Base-by-base conservation (phyloP, 2,888 invertebrate species). In the Ditylenchus weischeri region DNA sequence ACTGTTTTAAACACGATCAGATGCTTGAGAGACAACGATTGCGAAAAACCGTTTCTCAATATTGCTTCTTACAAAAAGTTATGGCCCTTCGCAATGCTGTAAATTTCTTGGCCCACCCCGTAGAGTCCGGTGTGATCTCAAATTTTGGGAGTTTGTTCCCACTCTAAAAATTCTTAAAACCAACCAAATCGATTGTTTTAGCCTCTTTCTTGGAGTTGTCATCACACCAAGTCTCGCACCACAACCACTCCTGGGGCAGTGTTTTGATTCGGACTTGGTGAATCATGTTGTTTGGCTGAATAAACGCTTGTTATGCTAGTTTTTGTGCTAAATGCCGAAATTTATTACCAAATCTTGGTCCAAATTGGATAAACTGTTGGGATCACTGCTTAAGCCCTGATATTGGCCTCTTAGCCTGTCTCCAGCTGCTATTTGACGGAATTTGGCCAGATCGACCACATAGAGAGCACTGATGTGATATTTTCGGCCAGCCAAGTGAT, bases 141-240 rank as follows among this genome's bases (percentile, higher is more conserved):
- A 50, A 50, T 50, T 69, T 29, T 29, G 29, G 2, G 29, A 29
- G 29, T 29, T 29, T 29, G 3, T 29, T 5, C 29, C 3, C 35
- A 29, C 21, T 43, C 8, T 13, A 43, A 43, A 43, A 43, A 43
- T 15, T 43, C 43, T 13, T 8, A 23, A 67, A 57, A 84, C 88
- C 87, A 84, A 92, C 92, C 88, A 94, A 88, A 87, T 94, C 94
- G 78, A 98, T 98, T 63, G 96, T 96, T 86, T 98, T 98, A 0
- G 98, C 98, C 70, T 88, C 88, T 76, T 88, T 86, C 84, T 96
- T 93, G 0, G 92, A 90, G 29, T 85, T 88, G 75, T 93, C 90
- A 80, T 91, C 91, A 84, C 98, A 98, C 98, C 98, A 98, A 0
- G 98, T 99, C 86, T 98, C 96, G 84, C 98, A 99, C 95, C 95